Evolutionary conservation across 2,888 invertebrate genomes (phyloP).

Genomic region (Hydrotaea cyrtoneurina): DNA sequence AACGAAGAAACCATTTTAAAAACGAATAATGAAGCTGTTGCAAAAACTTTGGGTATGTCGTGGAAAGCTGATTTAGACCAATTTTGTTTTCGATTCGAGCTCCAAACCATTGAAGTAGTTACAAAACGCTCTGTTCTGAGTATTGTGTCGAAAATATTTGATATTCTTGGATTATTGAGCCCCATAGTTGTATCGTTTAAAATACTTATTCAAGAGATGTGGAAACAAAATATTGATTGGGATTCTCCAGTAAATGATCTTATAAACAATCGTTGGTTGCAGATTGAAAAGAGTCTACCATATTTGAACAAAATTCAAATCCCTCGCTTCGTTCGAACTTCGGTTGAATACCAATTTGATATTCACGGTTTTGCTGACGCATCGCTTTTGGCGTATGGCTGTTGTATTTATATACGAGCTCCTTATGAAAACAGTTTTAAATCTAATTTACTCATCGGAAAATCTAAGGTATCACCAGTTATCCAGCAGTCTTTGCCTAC

Average conservation of each 20-base stretch:
- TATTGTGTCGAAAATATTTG: slow-evolving; percentile 50
- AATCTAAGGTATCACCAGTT: slow-evolving; percentile 2
- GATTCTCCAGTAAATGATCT: slow-evolving; percentile 29
- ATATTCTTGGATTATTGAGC: slow-evolving; percentile 45
- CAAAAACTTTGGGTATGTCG: slow-evolving; percentile 27
- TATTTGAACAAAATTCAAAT: slow-evolving; percentile 4
- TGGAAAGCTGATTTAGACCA: slow-evolving; percentile 13
- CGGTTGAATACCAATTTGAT: slow-evolving; percentile 1
- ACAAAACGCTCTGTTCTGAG: slow-evolving; percentile 42
- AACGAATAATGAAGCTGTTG: not conserved
- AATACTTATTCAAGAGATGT: slow-evolving; percentile 65
- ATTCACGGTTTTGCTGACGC: slow-evolving; percentile 33
- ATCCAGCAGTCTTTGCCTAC: slow-evolving; percentile 8
- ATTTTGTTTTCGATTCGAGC: slow-evolving; percentile 42
- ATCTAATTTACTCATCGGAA: slow-evolving; percentile 32
- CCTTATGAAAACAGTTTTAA: not conserved
- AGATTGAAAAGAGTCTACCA: not conserved
- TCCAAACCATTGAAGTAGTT: slow-evolving; percentile 33
- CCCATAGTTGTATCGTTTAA: slow-evolving; percentile 59
- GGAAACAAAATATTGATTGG: slow-evolving; percentile 54
- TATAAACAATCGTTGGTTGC: not conserved
- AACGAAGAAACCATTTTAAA: not conserved
- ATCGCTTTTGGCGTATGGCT: slow-evolving; percentile 34
- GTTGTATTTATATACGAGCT: slow-evolving; percentile 34
- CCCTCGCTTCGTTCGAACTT: slow-evolving; percentile 20